These are phyloP conservation scores for Gnathonemus echidnorhynchus DNA, from an alignment of 2,113 vertebrate genomes.

Conservation along the genomic window DNA sequence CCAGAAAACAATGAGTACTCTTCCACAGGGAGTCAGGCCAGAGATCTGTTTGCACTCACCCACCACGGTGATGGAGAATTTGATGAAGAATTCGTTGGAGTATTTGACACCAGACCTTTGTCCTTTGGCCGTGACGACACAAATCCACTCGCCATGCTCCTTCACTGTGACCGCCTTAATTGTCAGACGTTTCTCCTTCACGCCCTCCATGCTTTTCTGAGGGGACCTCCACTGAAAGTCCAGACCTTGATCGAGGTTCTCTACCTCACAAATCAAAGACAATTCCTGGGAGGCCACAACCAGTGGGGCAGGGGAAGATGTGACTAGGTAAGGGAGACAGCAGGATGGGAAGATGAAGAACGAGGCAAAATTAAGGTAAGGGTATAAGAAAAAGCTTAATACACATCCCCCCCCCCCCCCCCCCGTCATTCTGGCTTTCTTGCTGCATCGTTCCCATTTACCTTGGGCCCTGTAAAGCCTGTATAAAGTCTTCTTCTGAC, in stretches of 20 bases:
- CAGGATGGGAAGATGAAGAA: neutral
- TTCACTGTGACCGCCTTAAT: rapidly evolving
- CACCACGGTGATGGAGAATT: conserved; percentile 33
- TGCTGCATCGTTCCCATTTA: neutral
- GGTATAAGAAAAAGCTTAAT: neutral
- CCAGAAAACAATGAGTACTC: neutral
- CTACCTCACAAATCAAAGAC: conserved; percentile 28
- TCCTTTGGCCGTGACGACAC: neutral
- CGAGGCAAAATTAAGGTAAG: neutral
- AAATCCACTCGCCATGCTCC: conserved; percentile 49
- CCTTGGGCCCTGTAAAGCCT: conserved; percentile 16
- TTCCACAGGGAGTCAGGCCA: neutral
- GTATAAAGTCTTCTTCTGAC: neutral
- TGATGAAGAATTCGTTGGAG: neutral
- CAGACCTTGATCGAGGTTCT: rapidly evolving
- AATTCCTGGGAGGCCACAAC: neutral
- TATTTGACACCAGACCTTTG: neutral
- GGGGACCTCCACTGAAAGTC: conserved; percentile 38
- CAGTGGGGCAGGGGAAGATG: rapidly evolving
- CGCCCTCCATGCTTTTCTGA: rapidly evolving
- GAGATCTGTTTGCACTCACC: conserved; percentile 42
- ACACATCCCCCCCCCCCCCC: neutral
- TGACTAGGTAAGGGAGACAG: conserved; percentile 29
- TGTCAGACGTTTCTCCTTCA: rapidly evolving
- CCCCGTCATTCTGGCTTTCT: neutral